phyloP scores from a whole-genome alignment of 2,888 invertebrate species.

The Ochropleura leucogaster region DNA sequence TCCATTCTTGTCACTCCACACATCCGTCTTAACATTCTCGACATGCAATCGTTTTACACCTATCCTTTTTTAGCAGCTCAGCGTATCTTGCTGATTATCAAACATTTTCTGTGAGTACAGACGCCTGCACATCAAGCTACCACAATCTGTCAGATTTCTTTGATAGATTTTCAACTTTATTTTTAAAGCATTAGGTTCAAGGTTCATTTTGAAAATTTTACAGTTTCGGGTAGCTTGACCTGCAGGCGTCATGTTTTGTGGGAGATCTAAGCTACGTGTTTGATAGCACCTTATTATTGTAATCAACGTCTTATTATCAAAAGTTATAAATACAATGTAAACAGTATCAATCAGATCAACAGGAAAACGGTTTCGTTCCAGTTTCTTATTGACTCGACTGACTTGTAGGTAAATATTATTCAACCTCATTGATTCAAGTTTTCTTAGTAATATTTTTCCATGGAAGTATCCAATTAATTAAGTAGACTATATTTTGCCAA shows the following conservation, averaged over 20 bases:
- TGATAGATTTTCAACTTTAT: too few relatives aligned
- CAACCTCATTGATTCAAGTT: constrained; percentile 12
- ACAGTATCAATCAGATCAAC: constrained; percentile 47
- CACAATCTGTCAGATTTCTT: too few relatives aligned
- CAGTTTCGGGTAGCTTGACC: too few relatives aligned
- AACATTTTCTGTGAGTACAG: neutral
- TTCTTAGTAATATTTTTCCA: neutral
- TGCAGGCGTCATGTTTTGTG: too few relatives aligned
- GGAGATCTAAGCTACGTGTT: neutral
- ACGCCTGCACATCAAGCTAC: too few relatives aligned
- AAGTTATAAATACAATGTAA: constrained; percentile 49
- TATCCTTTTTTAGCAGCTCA: too few relatives aligned
- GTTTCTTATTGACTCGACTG: constrained; percentile 30
- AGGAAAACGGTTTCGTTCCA: constrained; percentile 53
- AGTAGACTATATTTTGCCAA: too few relatives aligned
- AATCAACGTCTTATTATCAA: constrained; percentile 31
- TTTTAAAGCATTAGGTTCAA: too few relatives aligned
- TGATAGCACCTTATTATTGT: constrained; percentile 6
- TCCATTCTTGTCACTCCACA: too few relatives aligned
- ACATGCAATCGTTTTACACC: too few relatives aligned
- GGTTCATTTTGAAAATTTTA: too few relatives aligned
- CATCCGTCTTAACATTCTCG: too few relatives aligned
- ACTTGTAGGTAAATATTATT: constrained; percentile 55
- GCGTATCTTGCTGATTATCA: neutral
- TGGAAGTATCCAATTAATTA: neutral